Base-by-base conservation (phyloP, 2,797 vertebrate genomes). In the Acanthurus tractus region DNA sequence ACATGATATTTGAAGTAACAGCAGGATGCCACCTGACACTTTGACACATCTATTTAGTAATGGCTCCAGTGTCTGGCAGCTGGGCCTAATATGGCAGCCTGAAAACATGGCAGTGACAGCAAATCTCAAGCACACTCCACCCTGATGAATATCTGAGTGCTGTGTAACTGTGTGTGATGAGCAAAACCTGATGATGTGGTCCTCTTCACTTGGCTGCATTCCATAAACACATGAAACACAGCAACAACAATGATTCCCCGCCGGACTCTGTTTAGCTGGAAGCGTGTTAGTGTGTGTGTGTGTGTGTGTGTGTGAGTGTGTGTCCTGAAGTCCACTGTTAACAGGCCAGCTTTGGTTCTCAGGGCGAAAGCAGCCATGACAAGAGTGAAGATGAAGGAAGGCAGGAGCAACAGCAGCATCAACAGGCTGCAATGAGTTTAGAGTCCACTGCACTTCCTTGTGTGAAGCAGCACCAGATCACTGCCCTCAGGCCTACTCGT, bases 401-500 rank as follows among this genome's bases (percentile, higher is more conserved):
- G 71, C 52, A 52, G 72, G 38, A 48, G 74, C 66, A 55, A 82
- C 81, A 70, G 74, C 81, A 70, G 76, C 75, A 42, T 18, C 74
- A 49, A 10, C 44, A 58, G 63, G 68, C 82, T 59, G 65, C 68
- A 57, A 53, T 3, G 25, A 49, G 63, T 49, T 85, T 29, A 29
- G 25, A 29, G 25, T 29, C 25, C 79, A 66, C 86, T 85, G 75
- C 65, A 76, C 73, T 74, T 81, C 38, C 38, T 52, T 70, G 83
- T 46, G 74, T 50, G 50, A 75, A 76, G 58, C 76, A 50, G 74
- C 56, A 45, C 49, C 64, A 40, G 20, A 18, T 52, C 42, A 9
- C 46, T 11, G 62, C 36, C 5, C 40, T 25, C 59, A 0, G 40
- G 8, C 46, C 84, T 97, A 98, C 58, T 97, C 96, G 1, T 97